phyloP scores from a whole-genome alignment of 2,797 vertebrate genomes.

The Halcyon leucocephala region DNA sequence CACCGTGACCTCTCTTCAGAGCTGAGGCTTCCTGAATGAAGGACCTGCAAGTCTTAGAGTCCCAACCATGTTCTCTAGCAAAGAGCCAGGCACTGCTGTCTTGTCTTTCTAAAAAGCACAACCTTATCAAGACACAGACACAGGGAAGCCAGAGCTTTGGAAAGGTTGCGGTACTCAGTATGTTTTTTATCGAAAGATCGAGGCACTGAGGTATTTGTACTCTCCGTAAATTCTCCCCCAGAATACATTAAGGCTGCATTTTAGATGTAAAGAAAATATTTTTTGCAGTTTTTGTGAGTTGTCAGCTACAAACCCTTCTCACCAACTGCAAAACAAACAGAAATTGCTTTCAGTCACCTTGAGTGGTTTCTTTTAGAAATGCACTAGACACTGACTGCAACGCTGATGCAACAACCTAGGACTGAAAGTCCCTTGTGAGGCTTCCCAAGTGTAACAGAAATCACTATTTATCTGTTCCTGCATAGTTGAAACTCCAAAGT shows the following conservation, averaged over 20 bases:
- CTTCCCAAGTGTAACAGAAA: not conserved
- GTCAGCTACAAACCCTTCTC: not conserved
- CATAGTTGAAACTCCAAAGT: not conserved
- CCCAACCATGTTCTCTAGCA: not conserved
- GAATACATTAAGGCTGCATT: not conserved
- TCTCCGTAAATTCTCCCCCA: not conserved
- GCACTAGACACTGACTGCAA: not conserved
- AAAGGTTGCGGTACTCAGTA: not conserved
- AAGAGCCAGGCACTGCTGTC: rapidly evolving
- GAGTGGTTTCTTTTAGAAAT: not conserved
- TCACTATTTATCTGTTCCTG: not conserved
- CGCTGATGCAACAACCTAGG: not conserved
- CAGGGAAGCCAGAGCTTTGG: not conserved
- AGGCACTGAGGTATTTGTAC: not conserved
- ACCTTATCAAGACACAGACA: not conserved
- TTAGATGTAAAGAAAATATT: not conserved
- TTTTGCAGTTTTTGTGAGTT: not conserved
- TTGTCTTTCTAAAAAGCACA: not conserved
- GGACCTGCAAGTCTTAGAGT: not conserved
- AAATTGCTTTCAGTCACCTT: not conserved
- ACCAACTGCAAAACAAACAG: not conserved
- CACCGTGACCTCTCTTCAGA: not conserved
- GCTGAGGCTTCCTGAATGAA: not conserved
- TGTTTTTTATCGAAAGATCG: not conserved
- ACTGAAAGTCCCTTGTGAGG: not conserved